Conservation (phyloP, 1,140 invertebrate species). For the Brachystomella parvula region DNA sequence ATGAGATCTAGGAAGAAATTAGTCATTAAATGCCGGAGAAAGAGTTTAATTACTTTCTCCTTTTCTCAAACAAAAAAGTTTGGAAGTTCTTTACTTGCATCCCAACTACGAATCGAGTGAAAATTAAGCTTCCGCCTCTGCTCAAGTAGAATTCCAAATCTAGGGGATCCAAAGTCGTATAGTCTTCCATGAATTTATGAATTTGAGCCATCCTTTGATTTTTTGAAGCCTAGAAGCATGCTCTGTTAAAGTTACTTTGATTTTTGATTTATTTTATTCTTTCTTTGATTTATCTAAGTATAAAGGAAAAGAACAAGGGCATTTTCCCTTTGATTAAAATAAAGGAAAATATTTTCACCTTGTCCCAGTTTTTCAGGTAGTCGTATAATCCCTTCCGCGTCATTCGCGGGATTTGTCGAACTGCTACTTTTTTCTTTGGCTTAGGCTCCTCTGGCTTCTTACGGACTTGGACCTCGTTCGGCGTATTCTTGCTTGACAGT, state of each 20-base stretch:
- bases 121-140: background rate
- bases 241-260: background rate
- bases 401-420: background rate
- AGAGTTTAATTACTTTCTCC: background rate
- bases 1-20: background rate
- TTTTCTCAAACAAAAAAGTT: background rate
- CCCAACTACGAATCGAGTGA: background rate
- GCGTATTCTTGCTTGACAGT: background rate
- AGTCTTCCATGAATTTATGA: background rate
- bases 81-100: background rate
- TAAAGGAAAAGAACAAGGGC: too few relatives aligned
- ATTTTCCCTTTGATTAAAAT: background rate
- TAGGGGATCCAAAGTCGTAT: background rate
- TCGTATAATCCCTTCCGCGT: background rate
- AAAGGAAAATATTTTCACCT: background rate
- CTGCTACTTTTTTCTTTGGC: background rate
- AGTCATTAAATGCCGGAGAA: too few relatives aligned
- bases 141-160: background rate
- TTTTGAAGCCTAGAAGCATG: background rate
- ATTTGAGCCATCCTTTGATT: background rate
- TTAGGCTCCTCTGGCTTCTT: background rate
- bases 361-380: background rate
- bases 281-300: background rate
- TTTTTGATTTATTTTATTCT: background rate
- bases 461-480: background rate